phyloP scores from a whole-genome alignment of 2,797 vertebrate genomes.

The Pseudochromis fuscus region DNA sequence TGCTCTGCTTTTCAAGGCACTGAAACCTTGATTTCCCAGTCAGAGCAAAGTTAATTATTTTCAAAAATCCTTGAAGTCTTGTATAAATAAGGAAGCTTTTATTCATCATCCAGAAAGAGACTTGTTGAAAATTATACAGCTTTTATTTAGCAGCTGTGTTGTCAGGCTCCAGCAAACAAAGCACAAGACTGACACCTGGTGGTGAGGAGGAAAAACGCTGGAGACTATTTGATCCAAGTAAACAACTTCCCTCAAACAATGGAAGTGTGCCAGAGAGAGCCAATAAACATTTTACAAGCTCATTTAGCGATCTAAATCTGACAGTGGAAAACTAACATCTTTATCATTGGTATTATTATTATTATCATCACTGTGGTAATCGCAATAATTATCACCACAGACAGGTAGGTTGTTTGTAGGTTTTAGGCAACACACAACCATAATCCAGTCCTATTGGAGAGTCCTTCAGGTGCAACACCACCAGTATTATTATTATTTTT shows the following conservation, averaged over 20 bases:
- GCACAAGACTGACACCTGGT: conserved; percentile 78
- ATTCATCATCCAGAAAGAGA: conserved; percentile 38
- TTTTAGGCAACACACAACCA: not conserved
- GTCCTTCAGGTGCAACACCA: too few relatives aligned
- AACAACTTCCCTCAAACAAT: conserved; percentile 73
- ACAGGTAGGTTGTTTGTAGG: conserved; percentile 7
- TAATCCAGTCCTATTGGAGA: too few relatives aligned
- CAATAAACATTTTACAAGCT: conserved; percentile 37
- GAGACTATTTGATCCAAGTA: conserved; percentile 37
- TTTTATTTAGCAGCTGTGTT: conserved; percentile 31
- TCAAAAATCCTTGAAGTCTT: conserved; percentile 58
- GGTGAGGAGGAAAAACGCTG: conserved; percentile 40
- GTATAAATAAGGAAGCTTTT: conserved; percentile 58
- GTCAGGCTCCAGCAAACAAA: conserved; percentile 14
- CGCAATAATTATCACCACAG: conserved; percentile 20
- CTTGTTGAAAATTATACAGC: conserved; percentile 54
- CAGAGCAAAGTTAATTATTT: conserved; percentile 63
- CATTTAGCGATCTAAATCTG: conserved; percentile 16
- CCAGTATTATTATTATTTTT: too few relatives aligned
- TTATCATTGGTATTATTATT: conserved; percentile 22
- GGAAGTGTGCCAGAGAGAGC: conserved; percentile 28
- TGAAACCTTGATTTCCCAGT: conserved; percentile 30
- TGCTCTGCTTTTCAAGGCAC: conserved; percentile 31
- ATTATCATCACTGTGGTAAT: conserved; percentile 7
- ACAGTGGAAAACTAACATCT: not conserved